These are phyloP conservation scores for Siniperca scherzeri DNA, from an alignment of 2,797 vertebrate genomes.

Conservation along the genomic window DNA sequence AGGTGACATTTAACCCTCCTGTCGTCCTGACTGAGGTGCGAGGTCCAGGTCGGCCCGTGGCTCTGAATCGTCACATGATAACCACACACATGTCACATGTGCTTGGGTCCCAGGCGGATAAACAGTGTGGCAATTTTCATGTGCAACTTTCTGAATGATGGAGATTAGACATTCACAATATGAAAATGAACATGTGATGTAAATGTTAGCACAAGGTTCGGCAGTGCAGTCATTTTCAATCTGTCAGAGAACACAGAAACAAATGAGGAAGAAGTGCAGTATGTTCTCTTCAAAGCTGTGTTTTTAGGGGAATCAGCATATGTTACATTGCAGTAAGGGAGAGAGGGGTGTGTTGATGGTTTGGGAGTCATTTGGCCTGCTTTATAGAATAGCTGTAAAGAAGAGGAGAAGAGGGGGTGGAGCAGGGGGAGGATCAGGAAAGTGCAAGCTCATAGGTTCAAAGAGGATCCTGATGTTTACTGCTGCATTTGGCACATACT, in stretches of 20 bases:
- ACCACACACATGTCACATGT: constrained; percentile 55
- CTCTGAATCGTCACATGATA: constrained; percentile 64
- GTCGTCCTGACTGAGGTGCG: neutral
- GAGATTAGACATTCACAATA: constrained; percentile 30
- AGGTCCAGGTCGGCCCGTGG: constrained; percentile 38
- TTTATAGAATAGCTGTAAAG: constrained; percentile 29
- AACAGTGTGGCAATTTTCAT: neutral
- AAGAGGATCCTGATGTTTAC: constrained; percentile 69
- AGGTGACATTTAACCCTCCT: constrained; percentile 8
- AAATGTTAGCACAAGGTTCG: constrained; percentile 34
- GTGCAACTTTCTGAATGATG: constrained; percentile 2
- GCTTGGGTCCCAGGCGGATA: neutral
- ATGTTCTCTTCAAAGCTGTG: constrained; percentile 8
- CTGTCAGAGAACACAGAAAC: neutral
- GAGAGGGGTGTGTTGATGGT: constrained; percentile 3
- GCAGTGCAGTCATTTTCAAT: neutral
- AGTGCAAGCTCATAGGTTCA: constrained; percentile 78
- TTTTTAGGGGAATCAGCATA: neutral
- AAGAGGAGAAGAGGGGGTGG: constrained; percentile 58
- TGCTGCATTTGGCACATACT: constrained; percentile 36
- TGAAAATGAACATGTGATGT: constrained; percentile 16
- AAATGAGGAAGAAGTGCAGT: neutral
- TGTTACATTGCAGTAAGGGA: neutral
- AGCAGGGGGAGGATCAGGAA: constrained; percentile 77
- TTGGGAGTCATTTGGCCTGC: constrained; percentile 26